Conservation (phyloP, 2,888 invertebrate species). For the Minunthozetes semirufus region DNA sequence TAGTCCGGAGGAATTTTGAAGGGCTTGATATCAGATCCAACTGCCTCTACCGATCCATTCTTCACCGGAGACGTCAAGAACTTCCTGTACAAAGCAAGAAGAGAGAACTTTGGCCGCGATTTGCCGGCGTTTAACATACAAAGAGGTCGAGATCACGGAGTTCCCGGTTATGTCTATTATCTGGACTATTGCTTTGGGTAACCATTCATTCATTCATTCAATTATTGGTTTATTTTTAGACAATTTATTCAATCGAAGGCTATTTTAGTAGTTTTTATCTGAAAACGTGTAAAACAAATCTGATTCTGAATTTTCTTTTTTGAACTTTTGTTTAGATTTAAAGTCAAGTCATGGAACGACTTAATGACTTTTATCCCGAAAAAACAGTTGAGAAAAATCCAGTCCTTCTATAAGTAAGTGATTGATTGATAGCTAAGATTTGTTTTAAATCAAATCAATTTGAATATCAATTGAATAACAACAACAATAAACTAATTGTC, state of each 20-base stretch:
- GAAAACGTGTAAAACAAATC: neutral
- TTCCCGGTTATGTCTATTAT: slow-evolving; percentile 35
- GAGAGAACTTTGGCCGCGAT: slow-evolving; percentile 29
- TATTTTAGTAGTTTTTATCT: neutral
- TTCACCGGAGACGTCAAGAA: slow-evolving; percentile 30
- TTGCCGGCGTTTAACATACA: slow-evolving; percentile 34
- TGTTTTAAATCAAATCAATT: too few relatives aligned
- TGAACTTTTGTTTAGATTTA: neutral
- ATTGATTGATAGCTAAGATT: neutral
- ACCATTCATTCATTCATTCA: slow-evolving; percentile 1
- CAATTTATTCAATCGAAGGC: neutral
- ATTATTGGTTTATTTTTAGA: neutral
- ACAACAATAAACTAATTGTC: neutral
- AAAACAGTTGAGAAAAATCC: slow-evolving; percentile 34
- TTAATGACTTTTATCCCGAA: slow-evolving; percentile 36
- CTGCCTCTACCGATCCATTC: slow-evolving; percentile 29
- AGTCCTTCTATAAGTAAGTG: slow-evolving; percentile 31
- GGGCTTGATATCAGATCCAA: slow-evolving; percentile 23
- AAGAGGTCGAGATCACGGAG: slow-evolving; percentile 34
- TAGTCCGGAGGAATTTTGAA: slow-evolving; percentile 35
- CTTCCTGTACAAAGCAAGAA: slow-evolving; percentile 1
- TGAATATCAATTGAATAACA: neutral
- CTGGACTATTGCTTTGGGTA: slow-evolving; percentile 35
- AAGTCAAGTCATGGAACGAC: slow-evolving; percentile 33
- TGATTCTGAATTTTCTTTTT: too few relatives aligned